Evolutionary conservation across 1,140 invertebrate genomes (phyloP).

Genomic region (Scaptodrosophila lebanonensis): DNA sequence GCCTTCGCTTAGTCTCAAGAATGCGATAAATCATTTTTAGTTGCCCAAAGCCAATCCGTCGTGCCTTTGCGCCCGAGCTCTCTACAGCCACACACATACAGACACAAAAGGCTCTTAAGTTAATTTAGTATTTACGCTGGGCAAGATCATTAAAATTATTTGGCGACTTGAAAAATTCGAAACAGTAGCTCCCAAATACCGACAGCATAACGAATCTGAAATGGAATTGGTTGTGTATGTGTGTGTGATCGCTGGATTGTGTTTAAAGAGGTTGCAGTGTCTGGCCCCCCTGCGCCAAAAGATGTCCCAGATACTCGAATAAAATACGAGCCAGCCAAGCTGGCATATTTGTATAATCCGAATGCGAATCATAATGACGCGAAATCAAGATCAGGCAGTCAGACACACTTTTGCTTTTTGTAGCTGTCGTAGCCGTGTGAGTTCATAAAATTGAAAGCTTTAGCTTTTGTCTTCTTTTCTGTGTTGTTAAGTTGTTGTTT

Average conservation of each 20-base stretch:
- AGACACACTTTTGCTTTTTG: slow-evolving; percentile 61
- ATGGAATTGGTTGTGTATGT: slow-evolving; percentile 47
- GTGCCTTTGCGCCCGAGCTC: no score
- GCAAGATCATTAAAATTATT: slow-evolving; percentile 52
- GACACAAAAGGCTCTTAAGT: slow-evolving; percentile 47
- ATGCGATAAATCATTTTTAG: slow-evolving; percentile 50
- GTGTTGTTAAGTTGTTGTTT: background rate
- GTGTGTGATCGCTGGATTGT: slow-evolving; percentile 10
- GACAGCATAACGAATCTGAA: slow-evolving; percentile 68
- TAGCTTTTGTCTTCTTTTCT: slow-evolving; percentile 15
- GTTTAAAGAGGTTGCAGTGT: slow-evolving; percentile 11
- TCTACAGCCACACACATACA: background rate
- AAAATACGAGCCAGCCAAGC: background rate
- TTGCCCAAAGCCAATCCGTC: slow-evolving; percentile 7
- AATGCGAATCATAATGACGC: slow-evolving; percentile 62
- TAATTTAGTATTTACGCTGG: slow-evolving; percentile 48
- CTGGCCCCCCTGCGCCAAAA: slow-evolving; percentile 40
- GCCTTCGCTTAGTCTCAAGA: slow-evolving; percentile 35
- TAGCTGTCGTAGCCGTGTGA: slow-evolving; percentile 4
- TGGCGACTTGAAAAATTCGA: slow-evolving; percentile 59
- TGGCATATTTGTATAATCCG: slow-evolving; percentile 54
- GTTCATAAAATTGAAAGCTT: slow-evolving; percentile 11
- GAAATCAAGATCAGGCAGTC: slow-evolving; percentile 61
- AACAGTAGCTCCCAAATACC: slow-evolving; percentile 69
- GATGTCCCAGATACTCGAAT: slow-evolving; percentile 28